Evolutionary conservation across 2,797 vertebrate genomes (phyloP), one percentile per base, ranked within the genome.

Genomic region (Parambassis ranga): DNA sequence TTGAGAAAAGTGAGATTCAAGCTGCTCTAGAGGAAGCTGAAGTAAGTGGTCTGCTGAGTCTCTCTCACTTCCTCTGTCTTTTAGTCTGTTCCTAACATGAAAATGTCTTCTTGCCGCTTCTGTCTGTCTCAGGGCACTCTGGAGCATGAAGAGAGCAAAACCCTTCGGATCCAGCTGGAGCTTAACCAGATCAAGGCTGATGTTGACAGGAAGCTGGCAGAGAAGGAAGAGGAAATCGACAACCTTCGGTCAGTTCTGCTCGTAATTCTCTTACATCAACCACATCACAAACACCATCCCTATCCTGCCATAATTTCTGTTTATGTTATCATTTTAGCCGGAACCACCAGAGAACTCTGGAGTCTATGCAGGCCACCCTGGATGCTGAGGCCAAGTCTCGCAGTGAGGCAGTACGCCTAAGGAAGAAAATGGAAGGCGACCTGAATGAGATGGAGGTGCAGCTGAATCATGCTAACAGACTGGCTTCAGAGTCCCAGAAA

Each of bases 401-500:
- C 75, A 96, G 94, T 0, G 96, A 98, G 86, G 96, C 96, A 0
- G 78, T 96, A 18, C 73, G 95, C 11, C 91, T 97, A 52, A 94
- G 91, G 80, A 98, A 97, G 90, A 98, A 98, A 89, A 97, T 97
- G 95, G 96, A 98, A 50, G 93, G 94, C 0, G 96, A 98, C 83
- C 86, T 98, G 81, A 98, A 98, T 0, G 96, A 98, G 77, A 95
- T 98, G 93, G 96, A 97, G 88, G 92, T 98, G 67, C 96, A 98
- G 90, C 88, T 97, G 52, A 95, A 84, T 83, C 95, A 96, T 0
- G 94, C 95, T 70, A 95, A 93, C 79, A 91, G 94, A 62, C 94
- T 95, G 83, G 94, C 95, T 0, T 60, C 86, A 0, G 96, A 97
- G 80, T 94, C 94, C 18, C 96, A 95, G 92, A 95, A 93, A 18